Evolutionary conservation across 2,888 invertebrate genomes (phyloP).

Genomic region (Beris morrisii): DNA sequence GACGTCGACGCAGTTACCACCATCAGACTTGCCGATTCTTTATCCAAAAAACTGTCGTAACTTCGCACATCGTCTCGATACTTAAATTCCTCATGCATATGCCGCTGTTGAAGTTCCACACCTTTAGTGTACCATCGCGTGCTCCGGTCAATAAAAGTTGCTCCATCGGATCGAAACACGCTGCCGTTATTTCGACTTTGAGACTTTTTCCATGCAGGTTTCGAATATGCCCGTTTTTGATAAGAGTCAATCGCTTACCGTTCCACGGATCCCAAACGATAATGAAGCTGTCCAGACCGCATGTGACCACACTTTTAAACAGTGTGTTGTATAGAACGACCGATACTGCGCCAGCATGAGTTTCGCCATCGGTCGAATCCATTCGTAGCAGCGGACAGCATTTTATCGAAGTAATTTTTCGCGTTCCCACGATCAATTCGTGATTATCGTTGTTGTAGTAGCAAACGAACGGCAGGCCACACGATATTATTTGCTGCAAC

Average conservation of each 20-base stretch:
- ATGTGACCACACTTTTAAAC: slow-evolving; percentile 74
- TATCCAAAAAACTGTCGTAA: slow-evolving; percentile 63
- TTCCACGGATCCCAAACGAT: slow-evolving; percentile 78
- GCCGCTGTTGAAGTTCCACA: slow-evolving; percentile 86
- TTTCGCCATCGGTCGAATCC: slow-evolving; percentile 72
- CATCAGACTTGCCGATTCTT: slow-evolving; percentile 57
- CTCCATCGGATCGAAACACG: slow-evolving; percentile 72
- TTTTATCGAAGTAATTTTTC: slow-evolving; percentile 65
- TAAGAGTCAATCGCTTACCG: slow-evolving; percentile 68
- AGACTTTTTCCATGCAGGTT: slow-evolving; percentile 66
- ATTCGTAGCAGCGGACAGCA: slow-evolving; percentile 68
- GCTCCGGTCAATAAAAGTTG: slow-evolving; percentile 78
- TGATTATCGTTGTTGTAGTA: slow-evolving; percentile 69
- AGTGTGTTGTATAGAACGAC: slow-evolving; percentile 74
- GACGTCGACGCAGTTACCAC: neutral
- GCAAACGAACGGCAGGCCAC: slow-evolving; percentile 62
- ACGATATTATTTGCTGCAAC: slow-evolving; percentile 64
- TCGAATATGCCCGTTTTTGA: slow-evolving; percentile 71
- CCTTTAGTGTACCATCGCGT: slow-evolving; percentile 71
- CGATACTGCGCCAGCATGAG: slow-evolving; percentile 71
- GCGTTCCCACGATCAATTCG: slow-evolving; percentile 67
- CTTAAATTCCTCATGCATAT: slow-evolving; percentile 70
- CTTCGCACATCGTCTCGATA: slow-evolving; percentile 64
- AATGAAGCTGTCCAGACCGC: slow-evolving; percentile 77
- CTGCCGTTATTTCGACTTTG: slow-evolving; percentile 74